Conservation (phyloP, 1,140 invertebrate species). For the Platorchestia sp. region DNA sequence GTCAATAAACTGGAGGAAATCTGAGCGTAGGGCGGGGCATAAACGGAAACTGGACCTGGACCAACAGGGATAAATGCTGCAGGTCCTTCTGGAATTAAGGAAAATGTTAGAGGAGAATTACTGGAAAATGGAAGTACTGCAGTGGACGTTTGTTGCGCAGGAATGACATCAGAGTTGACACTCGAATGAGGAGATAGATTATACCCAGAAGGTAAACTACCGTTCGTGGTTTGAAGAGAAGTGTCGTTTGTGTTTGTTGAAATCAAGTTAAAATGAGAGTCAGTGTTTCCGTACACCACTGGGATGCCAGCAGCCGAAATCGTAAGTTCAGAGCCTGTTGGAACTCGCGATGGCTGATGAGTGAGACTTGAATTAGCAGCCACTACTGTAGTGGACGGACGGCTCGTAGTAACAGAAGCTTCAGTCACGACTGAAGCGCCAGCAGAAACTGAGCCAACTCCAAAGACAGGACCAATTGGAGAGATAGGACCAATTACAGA, state of each 20-base stretch:
- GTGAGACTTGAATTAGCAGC: background rate
- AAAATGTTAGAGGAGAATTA: background rate
- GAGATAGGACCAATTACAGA: background rate
- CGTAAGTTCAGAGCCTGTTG: background rate
- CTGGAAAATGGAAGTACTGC: background rate
- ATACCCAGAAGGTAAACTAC: background rate
- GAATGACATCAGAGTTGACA: background rate
- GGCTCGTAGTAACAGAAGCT: background rate
- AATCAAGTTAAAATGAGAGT: background rate
- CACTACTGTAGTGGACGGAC: background rate
- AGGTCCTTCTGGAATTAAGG: background rate
- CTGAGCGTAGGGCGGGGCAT: background rate
- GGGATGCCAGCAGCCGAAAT: background rate
- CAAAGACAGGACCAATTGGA: background rate
- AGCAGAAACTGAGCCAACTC: background rate
- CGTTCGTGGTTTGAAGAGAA: background rate
- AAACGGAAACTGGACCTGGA: background rate
- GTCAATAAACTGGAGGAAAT: background rate
- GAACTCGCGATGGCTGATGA: background rate
- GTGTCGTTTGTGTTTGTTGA: background rate
- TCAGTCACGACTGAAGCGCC: background rate
- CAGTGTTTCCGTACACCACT: background rate
- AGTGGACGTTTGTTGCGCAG: background rate
- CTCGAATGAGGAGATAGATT: background rate
- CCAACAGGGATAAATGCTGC: background rate